A percentile compares a stretch with the other conserved stretches of the same genome.
phyloP scores from a whole-genome alignment of 2,113 vertebrate species.

The Zosterops pallidus region DNA sequence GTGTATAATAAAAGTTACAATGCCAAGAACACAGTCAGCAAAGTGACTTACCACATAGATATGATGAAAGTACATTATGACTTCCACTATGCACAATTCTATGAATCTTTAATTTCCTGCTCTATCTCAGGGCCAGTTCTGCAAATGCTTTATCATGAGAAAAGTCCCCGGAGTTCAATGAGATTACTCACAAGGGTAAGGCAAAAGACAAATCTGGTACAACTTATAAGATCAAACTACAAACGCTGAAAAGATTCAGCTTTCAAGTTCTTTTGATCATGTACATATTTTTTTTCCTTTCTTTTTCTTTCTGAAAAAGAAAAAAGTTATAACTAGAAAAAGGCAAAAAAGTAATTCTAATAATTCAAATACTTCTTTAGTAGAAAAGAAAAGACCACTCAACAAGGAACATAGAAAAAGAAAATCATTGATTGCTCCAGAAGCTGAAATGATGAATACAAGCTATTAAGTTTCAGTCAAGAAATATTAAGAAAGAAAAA shows the following conservation, averaged over 20 bases:
- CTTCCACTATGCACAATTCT: conserved; percentile 13
- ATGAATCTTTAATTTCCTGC: conserved; percentile 62
- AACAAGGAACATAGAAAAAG: not conserved
- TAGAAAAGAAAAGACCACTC: not conserved
- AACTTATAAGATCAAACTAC: conserved; percentile 7
- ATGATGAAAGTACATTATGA: conserved; percentile 22
- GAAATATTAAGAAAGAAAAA: not conserved
- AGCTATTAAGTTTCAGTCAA: not conserved
- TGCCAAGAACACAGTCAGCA: not conserved
- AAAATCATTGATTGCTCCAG: not conserved
- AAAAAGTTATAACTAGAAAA: not conserved
- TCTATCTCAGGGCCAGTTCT: conserved; percentile 7
- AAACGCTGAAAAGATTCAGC: not conserved
- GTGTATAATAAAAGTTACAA: not conserved
- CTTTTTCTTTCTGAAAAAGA: not conserved
- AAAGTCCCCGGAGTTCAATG: conserved; percentile 30
- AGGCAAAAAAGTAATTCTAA: not conserved
- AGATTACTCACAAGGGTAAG: conserved; percentile 35
- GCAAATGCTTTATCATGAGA: conserved; percentile 12
- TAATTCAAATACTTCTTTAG: not conserved
- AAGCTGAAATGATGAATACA: not conserved
- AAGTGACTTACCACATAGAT: conserved; percentile 23
- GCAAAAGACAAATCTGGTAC: not conserved
- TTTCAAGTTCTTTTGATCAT: conserved; percentile 40
- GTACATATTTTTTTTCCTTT: not conserved